A percentile compares a stretch with the other conserved stretches of the same genome.
phyloP scores from a whole-genome alignment of 1,140 invertebrate genomes.

The Rhyacophila brunnea region DNA sequence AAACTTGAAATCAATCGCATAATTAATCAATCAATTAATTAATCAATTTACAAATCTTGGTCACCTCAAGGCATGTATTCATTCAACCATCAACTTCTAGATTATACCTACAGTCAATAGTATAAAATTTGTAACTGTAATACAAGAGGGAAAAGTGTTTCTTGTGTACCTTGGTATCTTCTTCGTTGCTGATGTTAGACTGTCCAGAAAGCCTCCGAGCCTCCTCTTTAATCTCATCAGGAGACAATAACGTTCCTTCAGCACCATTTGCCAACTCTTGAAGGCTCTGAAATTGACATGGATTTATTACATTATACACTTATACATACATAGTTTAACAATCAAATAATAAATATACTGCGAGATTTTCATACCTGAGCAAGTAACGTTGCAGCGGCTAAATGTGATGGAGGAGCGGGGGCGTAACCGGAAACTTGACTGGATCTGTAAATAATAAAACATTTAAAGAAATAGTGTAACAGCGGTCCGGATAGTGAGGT shows the following conservation, averaged over 20 bases:
- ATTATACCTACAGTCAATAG: too few species aligned
- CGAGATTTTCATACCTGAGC: conserved; percentile 29
- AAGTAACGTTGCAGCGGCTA: conserved; percentile 50
- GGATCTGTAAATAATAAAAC: conserved; percentile 50
- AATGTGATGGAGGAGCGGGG: conserved; percentile 53
- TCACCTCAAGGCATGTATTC: too few species aligned
- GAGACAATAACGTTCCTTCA: conserved; percentile 50
- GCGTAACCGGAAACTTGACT: conserved; percentile 62
- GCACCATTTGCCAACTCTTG: conserved; percentile 32
- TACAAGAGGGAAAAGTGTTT: too few species aligned
- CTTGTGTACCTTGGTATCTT: conserved; percentile 30
- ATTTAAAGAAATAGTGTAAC: too few species aligned
- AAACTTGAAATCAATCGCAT: too few species aligned
- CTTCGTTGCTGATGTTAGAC: conserved; percentile 51
- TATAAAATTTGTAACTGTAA: too few species aligned
- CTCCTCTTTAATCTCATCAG: conserved; percentile 62
- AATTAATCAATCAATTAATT: too few species aligned
- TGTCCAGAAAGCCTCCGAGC: conserved; percentile 56
- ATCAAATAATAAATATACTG: background rate
- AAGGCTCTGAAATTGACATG: conserved; percentile 24
- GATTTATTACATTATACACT: background rate
- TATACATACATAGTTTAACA: background rate
- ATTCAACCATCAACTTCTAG: too few species aligned
- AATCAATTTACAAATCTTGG: too few species aligned
- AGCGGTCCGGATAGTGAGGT: too few species aligned